phyloP scores from a whole-genome alignment of 2,113 vertebrate genomes.

The Bubo bubo region DNA sequence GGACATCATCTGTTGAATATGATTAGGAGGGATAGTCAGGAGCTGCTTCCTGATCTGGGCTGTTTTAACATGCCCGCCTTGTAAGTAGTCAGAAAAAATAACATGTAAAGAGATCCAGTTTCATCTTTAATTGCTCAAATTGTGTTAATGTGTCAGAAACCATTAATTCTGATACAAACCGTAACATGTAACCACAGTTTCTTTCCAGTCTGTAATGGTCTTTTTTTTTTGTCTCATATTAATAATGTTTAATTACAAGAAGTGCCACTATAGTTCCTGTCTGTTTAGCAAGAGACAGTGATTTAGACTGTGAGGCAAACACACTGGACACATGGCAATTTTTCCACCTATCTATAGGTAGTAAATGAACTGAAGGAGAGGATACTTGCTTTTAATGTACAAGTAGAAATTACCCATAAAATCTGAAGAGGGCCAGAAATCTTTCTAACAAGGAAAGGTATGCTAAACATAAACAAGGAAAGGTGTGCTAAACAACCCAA shows the following conservation, averaged over 20 bases:
- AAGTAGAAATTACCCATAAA: neutral
- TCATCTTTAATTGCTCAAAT: neutral
- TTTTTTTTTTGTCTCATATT: neutral
- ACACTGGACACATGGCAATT: neutral
- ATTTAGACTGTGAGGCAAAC: neutral
- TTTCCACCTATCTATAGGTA: neutral
- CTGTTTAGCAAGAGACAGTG: neutral
- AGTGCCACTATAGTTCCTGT: neutral
- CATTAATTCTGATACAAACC: slow-evolving; percentile 11
- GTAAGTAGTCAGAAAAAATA: neutral
- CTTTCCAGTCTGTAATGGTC: neutral
- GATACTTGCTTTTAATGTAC: neutral
- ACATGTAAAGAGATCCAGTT: neutral
- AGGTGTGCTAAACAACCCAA: neutral
- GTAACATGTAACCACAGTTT: neutral
- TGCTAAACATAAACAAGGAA: no score
- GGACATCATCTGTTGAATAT: neutral
- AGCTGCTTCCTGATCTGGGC: neutral
- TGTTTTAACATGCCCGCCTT: neutral
- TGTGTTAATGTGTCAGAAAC: neutral
- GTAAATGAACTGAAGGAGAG: neutral
- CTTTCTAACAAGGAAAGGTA: neutral
- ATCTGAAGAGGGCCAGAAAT: neutral
- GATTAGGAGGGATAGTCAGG: neutral
- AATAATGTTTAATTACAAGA: neutral